A percentile compares a stretch with the other conserved stretches of the same genome.
Conservation (phyloP, 2,113 vertebrate species). For the Mobula birostris region DNA sequence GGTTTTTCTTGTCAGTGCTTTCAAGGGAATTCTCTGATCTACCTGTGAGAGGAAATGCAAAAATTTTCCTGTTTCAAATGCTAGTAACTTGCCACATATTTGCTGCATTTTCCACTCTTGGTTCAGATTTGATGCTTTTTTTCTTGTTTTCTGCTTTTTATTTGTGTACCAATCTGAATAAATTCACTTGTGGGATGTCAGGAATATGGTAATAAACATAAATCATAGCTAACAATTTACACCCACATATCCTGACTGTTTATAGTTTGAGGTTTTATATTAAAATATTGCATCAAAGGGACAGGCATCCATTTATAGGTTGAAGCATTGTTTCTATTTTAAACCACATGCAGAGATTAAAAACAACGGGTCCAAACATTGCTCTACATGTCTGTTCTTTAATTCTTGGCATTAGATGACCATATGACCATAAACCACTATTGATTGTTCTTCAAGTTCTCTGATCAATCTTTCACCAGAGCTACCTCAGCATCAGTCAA, state of each 20-base stretch:
- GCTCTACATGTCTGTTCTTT: constrained; percentile 14
- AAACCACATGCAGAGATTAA: background rate
- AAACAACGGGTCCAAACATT: constrained; percentile 7
- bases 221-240: background rate
- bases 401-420: constrained; percentile 24
- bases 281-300: background rate
- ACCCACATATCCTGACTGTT: background rate
- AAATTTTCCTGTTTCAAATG: background rate
- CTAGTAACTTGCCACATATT: background rate
- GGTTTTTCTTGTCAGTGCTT: background rate
- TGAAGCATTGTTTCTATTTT: background rate
- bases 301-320: background rate
- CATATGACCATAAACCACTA: constrained; percentile 14
- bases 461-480: constrained; percentile 23
- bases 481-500: constrained; percentile 4
- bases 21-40: background rate
- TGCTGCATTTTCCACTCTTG: background rate
- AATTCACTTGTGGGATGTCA: background rate
- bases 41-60: background rate
- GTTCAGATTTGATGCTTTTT: background rate
- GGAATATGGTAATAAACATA: constrained; percentile 1
- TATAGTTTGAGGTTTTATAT: background rate
- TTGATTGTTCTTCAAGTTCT: constrained; percentile 18
- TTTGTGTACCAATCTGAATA: background rate
- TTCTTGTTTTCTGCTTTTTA: background rate